Conservation (phyloP, 1,140 invertebrate species). For the Metopolophium dirhodum region DNA sequence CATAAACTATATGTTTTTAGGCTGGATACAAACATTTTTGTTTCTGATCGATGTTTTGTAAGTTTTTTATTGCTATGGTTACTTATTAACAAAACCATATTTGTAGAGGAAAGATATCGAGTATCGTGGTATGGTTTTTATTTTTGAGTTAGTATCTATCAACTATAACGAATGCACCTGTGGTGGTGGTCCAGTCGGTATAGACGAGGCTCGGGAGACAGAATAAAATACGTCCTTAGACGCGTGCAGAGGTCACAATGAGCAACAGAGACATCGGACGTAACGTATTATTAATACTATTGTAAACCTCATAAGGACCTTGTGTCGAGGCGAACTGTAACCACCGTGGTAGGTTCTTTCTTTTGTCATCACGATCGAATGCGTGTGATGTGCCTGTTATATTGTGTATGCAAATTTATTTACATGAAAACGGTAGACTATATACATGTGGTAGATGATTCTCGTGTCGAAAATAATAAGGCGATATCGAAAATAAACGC, state of each 20-base stretch:
- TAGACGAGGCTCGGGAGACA: background rate
- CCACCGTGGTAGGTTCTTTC: background rate
- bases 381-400: background rate
- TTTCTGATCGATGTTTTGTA: no score
- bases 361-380: background rate
- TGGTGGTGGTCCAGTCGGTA: background rate
- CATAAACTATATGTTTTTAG: no score
- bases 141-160: background rate
- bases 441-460: background rate
- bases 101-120: no score
- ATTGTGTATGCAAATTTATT: background rate
- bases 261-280: background rate
- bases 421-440: background rate
- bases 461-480: constrained; percentile 18
- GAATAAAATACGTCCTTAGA: background rate
- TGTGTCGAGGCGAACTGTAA: background rate
- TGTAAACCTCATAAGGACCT: background rate
- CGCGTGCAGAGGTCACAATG: background rate
- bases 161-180: background rate
- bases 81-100: no score
- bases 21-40: no score
- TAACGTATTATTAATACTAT: background rate
- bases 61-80: no score
- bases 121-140: no score
- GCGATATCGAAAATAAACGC: background rate